These are phyloP conservation scores for Urocyon cinereoargenteus DNA, from an alignment of 2,797 vertebrate genomes.

Conservation along the genomic window DNA sequence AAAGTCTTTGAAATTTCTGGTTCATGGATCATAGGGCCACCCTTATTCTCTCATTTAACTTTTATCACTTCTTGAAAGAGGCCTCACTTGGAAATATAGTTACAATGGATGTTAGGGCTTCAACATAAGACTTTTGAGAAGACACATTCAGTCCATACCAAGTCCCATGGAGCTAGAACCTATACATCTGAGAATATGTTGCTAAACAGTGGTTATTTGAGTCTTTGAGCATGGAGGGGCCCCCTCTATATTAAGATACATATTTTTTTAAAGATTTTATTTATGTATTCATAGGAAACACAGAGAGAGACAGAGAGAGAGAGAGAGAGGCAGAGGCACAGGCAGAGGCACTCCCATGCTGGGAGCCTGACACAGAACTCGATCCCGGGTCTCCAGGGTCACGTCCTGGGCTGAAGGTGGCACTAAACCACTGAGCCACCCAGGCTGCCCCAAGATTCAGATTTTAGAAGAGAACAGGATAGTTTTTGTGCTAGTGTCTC, in stretches of 20 bases:
- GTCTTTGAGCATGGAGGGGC: background rate
- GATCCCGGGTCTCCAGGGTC: too few relatives aligned
- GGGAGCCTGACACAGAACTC: too few relatives aligned
- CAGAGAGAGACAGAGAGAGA: too few relatives aligned
- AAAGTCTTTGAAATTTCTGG: background rate
- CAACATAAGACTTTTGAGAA: background rate
- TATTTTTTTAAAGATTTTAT: background rate
- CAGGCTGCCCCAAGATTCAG: background rate
- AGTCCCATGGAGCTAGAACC: background rate
- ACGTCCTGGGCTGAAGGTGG: too few relatives aligned
- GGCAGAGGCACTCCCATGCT: too few relatives aligned
- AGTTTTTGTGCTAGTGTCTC: background rate
- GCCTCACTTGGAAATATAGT: background rate
- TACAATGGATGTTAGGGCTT: background rate
- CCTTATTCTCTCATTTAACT: background rate
- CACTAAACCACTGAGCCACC: too few relatives aligned
- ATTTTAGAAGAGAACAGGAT: background rate
- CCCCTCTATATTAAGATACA: background rate
- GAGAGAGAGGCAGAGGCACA: too few relatives aligned
- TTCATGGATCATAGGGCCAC: background rate
- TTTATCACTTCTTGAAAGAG: background rate
- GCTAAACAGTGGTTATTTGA: background rate
- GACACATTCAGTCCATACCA: background rate
- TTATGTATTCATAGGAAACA: too few relatives aligned
- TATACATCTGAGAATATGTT: background rate